Evolutionary conservation across 2,113 vertebrate species (phyloP), one percentile per base, ranked within the genome.

Genomic region (Embiotoca jacksoni): DNA sequence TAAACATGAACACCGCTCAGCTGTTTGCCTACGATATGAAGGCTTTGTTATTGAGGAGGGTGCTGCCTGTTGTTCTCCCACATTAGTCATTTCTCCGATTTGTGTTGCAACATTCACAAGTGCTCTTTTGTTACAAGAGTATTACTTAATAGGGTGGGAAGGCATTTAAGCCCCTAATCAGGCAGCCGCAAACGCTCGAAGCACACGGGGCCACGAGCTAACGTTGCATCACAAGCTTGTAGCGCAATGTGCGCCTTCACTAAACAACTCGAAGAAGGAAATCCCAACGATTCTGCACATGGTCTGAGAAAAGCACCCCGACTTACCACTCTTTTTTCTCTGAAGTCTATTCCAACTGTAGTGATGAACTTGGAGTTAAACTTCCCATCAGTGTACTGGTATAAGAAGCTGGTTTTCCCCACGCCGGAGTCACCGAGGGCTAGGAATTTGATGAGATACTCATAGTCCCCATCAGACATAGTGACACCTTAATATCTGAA

Each of bases 391-490:
- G 97, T 99, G 78, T 99, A 99, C 60, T 99, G 98, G 89, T 97
- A 99, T 49, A 99, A 94, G 46, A 99, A 96, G 90, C 98, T 99
- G 50, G 97, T 99, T 90, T 99, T 99, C 77, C 98, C 98, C 62
- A 99, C 98, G 39, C 97, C 98, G 39, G 98, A 99, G 81, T 99
- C 98, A 35, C 98, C 98, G 0, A 99, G 95, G 5, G 98, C 97
- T 87, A 99, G 93, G 91, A 99, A 98, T 87, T 99, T 99, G 94
- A 99, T 99, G 93, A 99, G 98, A 94, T 99, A 99, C 95, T 99
- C 98, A 2, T 99, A 99, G 72, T 99, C 98, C 91, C 98, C 97
- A 95, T 99, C 97, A 95, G 96, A 97, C 98, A 99, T 99, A 86
- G 93, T 96, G 96, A 96, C 86, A 72, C 83, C 80, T 92, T 92